Evolutionary conservation across 2,797 vertebrate species (phyloP), one percentile per base, ranked within the genome.

Genomic region (Mus caroli): DNA sequence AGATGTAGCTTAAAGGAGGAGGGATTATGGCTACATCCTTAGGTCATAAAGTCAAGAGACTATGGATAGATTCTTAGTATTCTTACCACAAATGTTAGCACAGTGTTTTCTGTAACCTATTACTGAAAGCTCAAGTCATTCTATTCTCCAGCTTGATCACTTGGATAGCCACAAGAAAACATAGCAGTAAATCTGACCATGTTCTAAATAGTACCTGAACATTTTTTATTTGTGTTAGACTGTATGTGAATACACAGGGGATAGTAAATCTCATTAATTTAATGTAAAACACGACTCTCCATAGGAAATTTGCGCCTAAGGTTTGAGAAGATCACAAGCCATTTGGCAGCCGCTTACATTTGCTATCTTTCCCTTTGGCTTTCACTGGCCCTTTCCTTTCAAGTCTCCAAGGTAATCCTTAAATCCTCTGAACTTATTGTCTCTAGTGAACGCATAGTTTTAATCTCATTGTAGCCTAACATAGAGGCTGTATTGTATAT

Each of bases 211-310:
- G 31, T 50, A 58, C 85, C 83, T n/a, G 71, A 84, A 93, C 62
- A 62, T 17, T 67, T 80, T 92, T 71, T 71, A 88, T 96, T 90
- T 64, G 75, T 91, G 10, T 34, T 60, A 82, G 6, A 90, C 54
- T 88, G 62, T 85, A 88, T 90, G 50, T 77, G 64, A 92, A 71
- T 80, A 43, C 31, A 92, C 22, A 80, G 28, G 1, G 6, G 54
- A 28, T 62, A 78, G n/a, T 31, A 92, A 93, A 85, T 93, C 50
- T 96, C 58, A 34, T 88, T 91, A 93, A 91, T 64, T 62, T 92
- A 94, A 91, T 83, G 67, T 28, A 82, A 96, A 77, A 12, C 13
- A 50, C n/a, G 34, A 43, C 28, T 85, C 31, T 67, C 60, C 87
- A 40, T 80, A 58, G 58, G 17, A 31, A 26, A 14, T 26, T 69